Percentiles rank a stretch among this genome's conserved stretches.
Conservation (phyloP, 2,888 invertebrate species). For the Epistrophe eligans region DNA sequence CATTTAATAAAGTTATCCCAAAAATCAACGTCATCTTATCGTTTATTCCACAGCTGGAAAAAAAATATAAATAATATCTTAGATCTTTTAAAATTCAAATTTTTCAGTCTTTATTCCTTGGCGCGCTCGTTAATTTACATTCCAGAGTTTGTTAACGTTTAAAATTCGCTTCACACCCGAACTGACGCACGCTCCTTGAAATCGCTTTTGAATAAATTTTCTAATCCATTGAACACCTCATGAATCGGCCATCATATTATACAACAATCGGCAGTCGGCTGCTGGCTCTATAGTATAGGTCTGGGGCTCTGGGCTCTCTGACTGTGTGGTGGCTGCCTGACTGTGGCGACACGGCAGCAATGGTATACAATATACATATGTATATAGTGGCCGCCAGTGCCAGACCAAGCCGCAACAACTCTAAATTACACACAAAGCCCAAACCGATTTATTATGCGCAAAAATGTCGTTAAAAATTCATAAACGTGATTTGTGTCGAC, state of each 20-base stretch:
- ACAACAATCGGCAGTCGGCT: constrained; percentile 31
- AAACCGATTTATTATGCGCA: constrained; percentile 68
- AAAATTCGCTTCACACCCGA: constrained; percentile 74
- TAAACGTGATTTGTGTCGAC: constrained; percentile 75
- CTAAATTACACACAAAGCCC: constrained; percentile 58
- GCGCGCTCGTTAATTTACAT: constrained; percentile 47
- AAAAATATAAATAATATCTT: constrained; percentile 12
- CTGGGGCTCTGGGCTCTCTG: not conserved
- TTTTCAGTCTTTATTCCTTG: constrained; percentile 6
- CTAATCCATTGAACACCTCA: constrained; percentile 72
- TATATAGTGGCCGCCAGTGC: constrained; percentile 15
- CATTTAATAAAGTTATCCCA: constrained; percentile 8
- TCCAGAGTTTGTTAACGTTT: constrained; percentile 46
- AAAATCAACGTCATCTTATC: constrained; percentile 17
- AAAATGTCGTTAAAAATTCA: constrained; percentile 76
- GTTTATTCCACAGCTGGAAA: not conserved
- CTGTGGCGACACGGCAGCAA: constrained; percentile 36
- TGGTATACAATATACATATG: not conserved
- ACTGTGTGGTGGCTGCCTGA: not conserved
- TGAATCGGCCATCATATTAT: constrained; percentile 39
- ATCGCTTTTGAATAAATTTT: constrained; percentile 75
- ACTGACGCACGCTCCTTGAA: constrained; percentile 74
- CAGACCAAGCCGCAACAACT: constrained; percentile 38
- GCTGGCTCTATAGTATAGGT: not conserved
- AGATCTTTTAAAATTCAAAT: constrained; percentile 28